Evolutionary conservation across 2,888 invertebrate genomes (phyloP), one percentile per base, ranked within the genome.

Genomic region (Caenorhabditis panamensis): DNA sequence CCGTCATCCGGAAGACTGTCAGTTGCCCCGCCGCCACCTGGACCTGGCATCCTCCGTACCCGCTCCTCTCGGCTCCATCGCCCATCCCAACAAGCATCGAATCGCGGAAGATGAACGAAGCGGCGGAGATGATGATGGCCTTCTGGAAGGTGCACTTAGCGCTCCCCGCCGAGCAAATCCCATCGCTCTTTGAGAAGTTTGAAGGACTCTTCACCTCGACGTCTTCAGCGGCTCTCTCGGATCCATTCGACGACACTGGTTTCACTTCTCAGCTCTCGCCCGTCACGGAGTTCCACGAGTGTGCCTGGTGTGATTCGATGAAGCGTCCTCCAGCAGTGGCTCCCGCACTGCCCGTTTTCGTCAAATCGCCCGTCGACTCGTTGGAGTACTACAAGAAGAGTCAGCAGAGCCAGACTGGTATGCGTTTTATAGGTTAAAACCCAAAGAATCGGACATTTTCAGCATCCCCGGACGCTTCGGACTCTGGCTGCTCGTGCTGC

Each of bases 81-180:
- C 62, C 71, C 18, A 20, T 63, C 31, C 71, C 61, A 54, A 62
- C 62, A 11, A 62, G 54, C n/a, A 44, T 71, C 31, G 72, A 72
- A 49, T 49, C 63, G 1, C 56, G 56, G 47, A 72, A 73, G 37
- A 11, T 73, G 20, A 64, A 64, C 26, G 59, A 64, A 22, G 71
- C 71, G 18, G 63, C 71, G 13, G 71, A 44, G 11, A 20, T 71
- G 62, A 71, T 71, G 71, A 47, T 71, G 62, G 54, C 62, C 13
- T 71, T 71, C 71, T 69, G 69, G 69, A 69, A 61, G 26, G 53
- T 69, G 13, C 69, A 69, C 9, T 53, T 61, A n/a, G 61, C 69
- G 1, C 0, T 54, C 2, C 54, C n/a, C 31, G 31, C 4, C 5
- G 31, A 31, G 31, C 4, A 31, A 24, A 13, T 37, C 2, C 37